phyloP scores from a whole-genome alignment of 2,113 vertebrate genomes.

The Salvelinus sp. region DNA sequence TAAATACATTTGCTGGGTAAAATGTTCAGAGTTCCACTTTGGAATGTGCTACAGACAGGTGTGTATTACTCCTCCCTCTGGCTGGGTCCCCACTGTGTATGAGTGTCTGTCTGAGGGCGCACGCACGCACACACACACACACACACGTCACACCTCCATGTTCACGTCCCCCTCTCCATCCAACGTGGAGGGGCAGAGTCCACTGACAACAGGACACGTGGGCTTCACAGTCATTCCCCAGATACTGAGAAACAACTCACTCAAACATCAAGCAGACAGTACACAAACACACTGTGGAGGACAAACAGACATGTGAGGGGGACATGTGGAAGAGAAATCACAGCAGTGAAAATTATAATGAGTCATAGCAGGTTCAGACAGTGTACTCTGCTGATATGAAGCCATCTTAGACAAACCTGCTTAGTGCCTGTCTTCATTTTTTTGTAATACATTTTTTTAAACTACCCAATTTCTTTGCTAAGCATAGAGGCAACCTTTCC shows the following conservation, averaged over 20 bases:
- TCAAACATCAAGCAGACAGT: neutral
- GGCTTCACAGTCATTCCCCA: too few species aligned
- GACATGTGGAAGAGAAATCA: neutral
- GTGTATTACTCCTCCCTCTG: neutral
- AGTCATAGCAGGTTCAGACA: neutral
- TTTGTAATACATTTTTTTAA: too few species aligned
- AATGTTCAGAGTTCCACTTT: too few species aligned
- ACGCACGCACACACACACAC: too few species aligned
- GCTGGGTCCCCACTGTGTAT: neutral
- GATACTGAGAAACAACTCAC: neutral
- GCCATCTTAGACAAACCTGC: too few species aligned
- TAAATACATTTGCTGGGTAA: too few species aligned
- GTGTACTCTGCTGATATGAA: neutral
- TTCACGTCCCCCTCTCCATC: constrained; percentile 36
- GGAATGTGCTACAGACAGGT: neutral
- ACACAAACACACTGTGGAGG: neutral
- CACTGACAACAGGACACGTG: constrained; percentile 43
- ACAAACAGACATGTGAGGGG: constrained; percentile 6
- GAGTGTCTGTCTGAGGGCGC: too few species aligned
- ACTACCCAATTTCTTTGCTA: too few species aligned
- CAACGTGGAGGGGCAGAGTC: constrained; percentile 77
- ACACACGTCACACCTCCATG: neutral
- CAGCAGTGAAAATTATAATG: neutral
- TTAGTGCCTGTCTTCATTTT: too few species aligned
- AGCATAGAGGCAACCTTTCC: too few species aligned